Evolutionary conservation across 2,888 invertebrate genomes (phyloP), one percentile per base, ranked within the genome.

Genomic region (Geophilus truncorum): DNA sequence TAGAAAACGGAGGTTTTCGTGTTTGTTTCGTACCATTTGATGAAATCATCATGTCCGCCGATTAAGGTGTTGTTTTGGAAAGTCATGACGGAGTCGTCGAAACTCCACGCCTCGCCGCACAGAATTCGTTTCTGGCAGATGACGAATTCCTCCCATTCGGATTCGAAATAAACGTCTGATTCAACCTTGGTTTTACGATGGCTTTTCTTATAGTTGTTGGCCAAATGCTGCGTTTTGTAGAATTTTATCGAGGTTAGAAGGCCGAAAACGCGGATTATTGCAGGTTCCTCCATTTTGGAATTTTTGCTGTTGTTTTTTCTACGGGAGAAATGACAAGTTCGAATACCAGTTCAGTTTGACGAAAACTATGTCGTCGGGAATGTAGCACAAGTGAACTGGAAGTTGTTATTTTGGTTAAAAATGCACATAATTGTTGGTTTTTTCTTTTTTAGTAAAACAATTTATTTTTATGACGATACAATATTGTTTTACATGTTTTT

Each of bases 101-200:
- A 77, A 1, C 30, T 5, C 77, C 77, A 77, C 5, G n/a, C 77
- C 18, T 77, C 77, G 7, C 77, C 77, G 18, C 77, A 18, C 10
- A 77, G 5, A 15, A 30, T 77, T 9, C 77, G 5, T 32, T 77
- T 77, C 18, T 77, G 28, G 18, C 28, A 32, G 77, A 15, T 6
- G 7, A 77, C 77, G 32, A 77, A 77, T 30, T 77, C 77, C 15
- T 77, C 77, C 77, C 77, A 77, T 15, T 77, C 77, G 32, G 6
- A 30, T 18, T 77, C 77, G 28, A 77, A 28, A 9, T 12, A 32
- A 25, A 32, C 12, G 15, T 77, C 77, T 1, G 77, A 7, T 18
- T 15, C 12, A n/a, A 25, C 28, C 10, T 77, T 15, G 30, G 12
- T 10, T 5, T 18, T 10, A 3, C 30, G 7, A 1, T n/a, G 1